Base-by-base conservation (phyloP, 92 coral and sea anemone genomes). In the Actinernus sp. region DNA sequence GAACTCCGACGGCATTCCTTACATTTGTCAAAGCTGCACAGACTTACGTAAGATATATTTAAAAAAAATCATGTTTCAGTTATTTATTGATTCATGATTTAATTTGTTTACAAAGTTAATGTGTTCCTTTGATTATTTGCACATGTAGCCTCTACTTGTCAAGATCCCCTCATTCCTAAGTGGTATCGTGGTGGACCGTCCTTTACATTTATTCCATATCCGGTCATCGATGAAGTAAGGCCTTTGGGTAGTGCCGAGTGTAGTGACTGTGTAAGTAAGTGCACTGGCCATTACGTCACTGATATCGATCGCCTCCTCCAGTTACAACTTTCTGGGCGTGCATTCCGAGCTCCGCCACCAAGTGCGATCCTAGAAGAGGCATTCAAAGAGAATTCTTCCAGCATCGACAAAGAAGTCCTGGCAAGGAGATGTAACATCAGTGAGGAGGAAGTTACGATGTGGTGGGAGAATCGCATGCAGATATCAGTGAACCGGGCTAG, bases 131-230 rank as follows among this genome's bases (percentile, higher is more conserved):
- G n/a, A n/a, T n/a, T n/a, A n/a, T n/a, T n/a, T n/a, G n/a, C n/a
- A n/a, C n/a, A n/a, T n/a, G n/a, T n/a, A n/a, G n/a, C n/a, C n/a
- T n/a, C n/a, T n/a, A n/a, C n/a, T n/a, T n/a, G n/a, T n/a, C n/a
- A n/a, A 57, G 23, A 36, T 46, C 71, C 46, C 28, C 68, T 60
- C 49, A 55, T 51, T 55, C 81, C 81, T 20, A 67, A 59, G 22
- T 77, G 81, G 91, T 49, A 69, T 57, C 82, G 61, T n/a, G n/a
- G 69, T 60, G 82, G 91, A 70, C 91, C 82, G 23, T 64, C 64
- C 47, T 85, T 77, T 23, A 52, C 58, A 32, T 85, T 76, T 53
- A 70, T 76, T 36, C 80, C 79, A 0, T 84, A 76, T 51, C 90
- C 76, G 21, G 90, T 76, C 60, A 78, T 68, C 54, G 84, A 84